Evolutionary conservation across 2,113 vertebrate genomes (phyloP).

Genomic region (Geococcyx californianus): DNA sequence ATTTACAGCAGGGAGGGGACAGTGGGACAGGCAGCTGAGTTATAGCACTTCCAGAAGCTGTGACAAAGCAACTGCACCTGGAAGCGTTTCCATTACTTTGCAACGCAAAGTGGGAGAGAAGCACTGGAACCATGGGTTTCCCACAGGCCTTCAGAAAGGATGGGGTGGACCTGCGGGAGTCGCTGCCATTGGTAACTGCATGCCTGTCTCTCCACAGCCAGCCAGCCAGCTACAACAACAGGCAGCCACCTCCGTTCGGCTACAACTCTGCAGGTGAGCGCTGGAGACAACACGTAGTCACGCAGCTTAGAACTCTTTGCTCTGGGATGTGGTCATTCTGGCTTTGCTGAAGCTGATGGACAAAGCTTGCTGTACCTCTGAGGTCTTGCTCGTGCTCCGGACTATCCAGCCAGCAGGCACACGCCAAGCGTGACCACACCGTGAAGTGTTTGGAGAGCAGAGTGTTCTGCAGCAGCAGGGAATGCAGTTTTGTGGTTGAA

Average conservation of each 20-base stretch:
- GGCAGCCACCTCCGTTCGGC: conserved; percentile 70
- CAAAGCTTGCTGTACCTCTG: not conserved
- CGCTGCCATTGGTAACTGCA: not conserved
- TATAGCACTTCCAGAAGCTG: not conserved
- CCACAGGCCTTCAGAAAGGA: not conserved
- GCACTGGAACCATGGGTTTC: not conserved
- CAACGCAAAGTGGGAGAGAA: not conserved
- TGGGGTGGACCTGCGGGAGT: not conserved
- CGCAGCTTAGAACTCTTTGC: not conserved
- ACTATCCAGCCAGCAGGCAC: rapidly evolving
- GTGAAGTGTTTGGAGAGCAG: too few species aligned
- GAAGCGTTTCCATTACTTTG: not conserved
- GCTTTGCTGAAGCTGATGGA: not conserved
- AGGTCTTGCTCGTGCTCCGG: not conserved
- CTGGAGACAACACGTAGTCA: not conserved
- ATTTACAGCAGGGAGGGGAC: not conserved
- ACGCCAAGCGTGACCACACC: not conserved
- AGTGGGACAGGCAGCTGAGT: not conserved
- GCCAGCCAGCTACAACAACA: conserved; percentile 68
- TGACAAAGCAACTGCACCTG: not conserved
- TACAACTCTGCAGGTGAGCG: conserved; percentile 74
- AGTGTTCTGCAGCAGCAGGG: not conserved
- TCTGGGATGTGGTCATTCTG: not conserved
- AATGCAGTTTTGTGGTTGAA: not conserved
- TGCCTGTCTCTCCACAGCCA: conserved; percentile 63